phyloP scores from a whole-genome alignment of 2,797 vertebrate genomes.

The Steatocranus sp. region DNA sequence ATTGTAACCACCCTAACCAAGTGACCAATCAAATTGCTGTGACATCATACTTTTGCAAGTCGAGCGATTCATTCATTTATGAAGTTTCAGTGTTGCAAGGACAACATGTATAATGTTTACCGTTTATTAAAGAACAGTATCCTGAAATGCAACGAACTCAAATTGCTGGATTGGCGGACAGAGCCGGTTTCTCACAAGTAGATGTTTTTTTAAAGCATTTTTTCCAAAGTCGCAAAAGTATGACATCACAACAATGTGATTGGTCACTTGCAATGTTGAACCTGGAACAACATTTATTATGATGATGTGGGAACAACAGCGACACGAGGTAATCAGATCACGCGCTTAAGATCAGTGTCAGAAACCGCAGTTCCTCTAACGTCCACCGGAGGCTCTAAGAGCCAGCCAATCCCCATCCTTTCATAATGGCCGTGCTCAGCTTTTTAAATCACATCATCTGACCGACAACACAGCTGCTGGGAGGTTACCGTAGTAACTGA shows the following conservation, averaged over 20 bases:
- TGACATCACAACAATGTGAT: fast-evolving
- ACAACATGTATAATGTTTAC: fast-evolving
- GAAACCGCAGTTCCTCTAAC: background rate
- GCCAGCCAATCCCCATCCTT: background rate
- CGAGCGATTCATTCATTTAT: background rate
- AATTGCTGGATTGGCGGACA: background rate
- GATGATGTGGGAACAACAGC: background rate
- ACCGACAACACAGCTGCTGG: background rate
- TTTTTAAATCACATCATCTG: background rate
- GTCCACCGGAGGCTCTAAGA: background rate
- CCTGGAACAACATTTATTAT: background rate
- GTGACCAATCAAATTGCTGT: too few species aligned
- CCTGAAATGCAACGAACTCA: fast-evolving
- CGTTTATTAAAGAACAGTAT: background rate
- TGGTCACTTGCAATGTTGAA: background rate
- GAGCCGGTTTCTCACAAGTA: background rate
- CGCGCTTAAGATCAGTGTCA: background rate
- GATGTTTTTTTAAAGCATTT: too few species aligned
- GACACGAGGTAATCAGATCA: background rate
- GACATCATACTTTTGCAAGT: too few species aligned
- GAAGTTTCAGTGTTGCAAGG: fast-evolving
- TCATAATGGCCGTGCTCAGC: background rate
- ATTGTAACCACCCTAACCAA: too few species aligned
- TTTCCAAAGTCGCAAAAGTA: background rate
- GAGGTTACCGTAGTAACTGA: background rate